phyloP scores from a whole-genome alignment of 2,797 vertebrate genomes.

The Coilia nasus region DNA sequence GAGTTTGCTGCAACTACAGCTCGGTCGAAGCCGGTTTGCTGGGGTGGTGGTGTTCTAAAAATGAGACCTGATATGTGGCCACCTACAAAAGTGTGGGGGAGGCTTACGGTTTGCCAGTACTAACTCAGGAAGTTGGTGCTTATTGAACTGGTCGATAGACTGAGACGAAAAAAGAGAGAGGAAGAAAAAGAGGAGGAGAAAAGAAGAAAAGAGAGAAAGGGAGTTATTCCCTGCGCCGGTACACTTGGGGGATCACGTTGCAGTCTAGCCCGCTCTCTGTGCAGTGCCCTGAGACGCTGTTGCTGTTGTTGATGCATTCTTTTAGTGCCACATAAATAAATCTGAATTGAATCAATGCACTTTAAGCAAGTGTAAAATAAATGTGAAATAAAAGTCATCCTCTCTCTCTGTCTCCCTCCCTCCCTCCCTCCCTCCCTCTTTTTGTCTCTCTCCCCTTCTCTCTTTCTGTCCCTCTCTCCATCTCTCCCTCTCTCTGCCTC shows the following conservation, averaged over 20 bases:
- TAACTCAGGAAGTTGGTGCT: not conserved
- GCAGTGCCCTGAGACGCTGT: too few relatives aligned
- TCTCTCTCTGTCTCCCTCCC: not conserved
- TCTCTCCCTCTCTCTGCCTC: not conserved
- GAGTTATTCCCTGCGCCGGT: too few relatives aligned
- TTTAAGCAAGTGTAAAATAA: not conserved
- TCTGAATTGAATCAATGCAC: not conserved
- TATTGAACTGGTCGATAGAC: not conserved
- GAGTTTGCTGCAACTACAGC: too few relatives aligned
- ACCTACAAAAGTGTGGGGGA: not conserved
- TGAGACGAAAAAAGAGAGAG: too few relatives aligned
- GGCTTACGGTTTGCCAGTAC: not conserved
- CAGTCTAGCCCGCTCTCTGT: too few relatives aligned
- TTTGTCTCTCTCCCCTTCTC: not conserved
- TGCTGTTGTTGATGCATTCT: too few relatives aligned
- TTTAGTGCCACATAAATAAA: too few relatives aligned
- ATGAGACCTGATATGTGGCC: not conserved
- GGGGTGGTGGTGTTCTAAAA: not conserved
- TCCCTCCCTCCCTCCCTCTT: not conserved
- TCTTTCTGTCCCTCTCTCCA: not conserved
- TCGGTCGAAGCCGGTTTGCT: too few relatives aligned
- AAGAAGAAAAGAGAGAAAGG: too few relatives aligned
- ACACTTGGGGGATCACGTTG: too few relatives aligned
- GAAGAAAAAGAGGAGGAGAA: too few relatives aligned
- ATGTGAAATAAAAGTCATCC: constrained; percentile 13